A percentile compares a stretch with the other conserved stretches of the same genome.
Evolutionary conservation across 2,113 vertebrate species (phyloP).

Genomic region (cat (Felis catus)): F.catus_Fca126_mat1.0 CM031419.1:31031501-31032000

Average conservation of each 20-base stretch:
- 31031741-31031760: neutral
- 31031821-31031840: neutral
- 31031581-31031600: neutral
- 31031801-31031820: neutral
- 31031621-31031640: neutral
- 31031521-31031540: too few species aligned
- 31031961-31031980: too few species aligned
- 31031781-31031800: neutral
- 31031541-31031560: too few species aligned
- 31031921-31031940: neutral
- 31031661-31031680: neutral
- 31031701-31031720: neutral
- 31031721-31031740: neutral
- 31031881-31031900: neutral
- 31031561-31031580: neutral
- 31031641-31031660: neutral
- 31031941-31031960: too few species aligned
- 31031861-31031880: neutral
- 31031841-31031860: neutral
- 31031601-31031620: neutral
- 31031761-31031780: neutral
- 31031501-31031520: too few species aligned
- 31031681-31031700: neutral
- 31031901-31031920: neutral
- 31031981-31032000: too few species aligned